phyloP scores from a whole-genome alignment of 2,113 vertebrate genomes.

The Pyxicephalus adspersus region DNA sequence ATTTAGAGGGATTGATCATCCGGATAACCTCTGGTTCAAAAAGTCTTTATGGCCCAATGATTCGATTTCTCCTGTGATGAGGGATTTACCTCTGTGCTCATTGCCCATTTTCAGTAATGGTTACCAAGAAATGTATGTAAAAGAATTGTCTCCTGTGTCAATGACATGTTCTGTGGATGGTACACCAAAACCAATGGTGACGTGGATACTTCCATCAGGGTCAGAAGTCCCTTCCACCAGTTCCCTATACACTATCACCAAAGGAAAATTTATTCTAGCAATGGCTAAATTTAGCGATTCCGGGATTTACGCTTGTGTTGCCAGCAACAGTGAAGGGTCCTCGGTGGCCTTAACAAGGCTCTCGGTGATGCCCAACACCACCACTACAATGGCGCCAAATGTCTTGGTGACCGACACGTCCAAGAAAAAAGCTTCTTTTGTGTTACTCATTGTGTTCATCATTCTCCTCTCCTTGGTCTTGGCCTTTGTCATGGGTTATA shows the following conservation, averaged over 20 bases:
- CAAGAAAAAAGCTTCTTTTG: constrained; percentile 14
- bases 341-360: constrained; percentile 38
- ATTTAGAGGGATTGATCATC: constrained; percentile 26
- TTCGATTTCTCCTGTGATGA: not conserved
- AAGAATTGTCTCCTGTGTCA: not conserved
- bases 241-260: not conserved
- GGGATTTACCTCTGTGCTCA: not conserved
- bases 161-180: constrained; percentile 25
- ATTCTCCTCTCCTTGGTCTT: not conserved
- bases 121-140: constrained; percentile 48
- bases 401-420: not conserved
- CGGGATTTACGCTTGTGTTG: constrained; percentile 47
- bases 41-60: constrained; percentile 45
- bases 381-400: not conserved
- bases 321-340: constrained; percentile 48
- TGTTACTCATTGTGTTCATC: constrained; percentile 32
- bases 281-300: not conserved
- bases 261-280: constrained; percentile 27
- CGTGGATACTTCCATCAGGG: constrained; percentile 48
- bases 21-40: constrained; percentile 51
- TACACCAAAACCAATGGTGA: constrained; percentile 33
- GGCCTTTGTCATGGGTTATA: constrained; percentile 25
- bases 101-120: not conserved
- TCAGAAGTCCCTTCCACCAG: not conserved
- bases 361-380: not conserved